Evolutionary conservation across 1,140 invertebrate genomes (phyloP), one percentile per base, ranked within the genome.

Genomic region (Coelopa frigida): DNA sequence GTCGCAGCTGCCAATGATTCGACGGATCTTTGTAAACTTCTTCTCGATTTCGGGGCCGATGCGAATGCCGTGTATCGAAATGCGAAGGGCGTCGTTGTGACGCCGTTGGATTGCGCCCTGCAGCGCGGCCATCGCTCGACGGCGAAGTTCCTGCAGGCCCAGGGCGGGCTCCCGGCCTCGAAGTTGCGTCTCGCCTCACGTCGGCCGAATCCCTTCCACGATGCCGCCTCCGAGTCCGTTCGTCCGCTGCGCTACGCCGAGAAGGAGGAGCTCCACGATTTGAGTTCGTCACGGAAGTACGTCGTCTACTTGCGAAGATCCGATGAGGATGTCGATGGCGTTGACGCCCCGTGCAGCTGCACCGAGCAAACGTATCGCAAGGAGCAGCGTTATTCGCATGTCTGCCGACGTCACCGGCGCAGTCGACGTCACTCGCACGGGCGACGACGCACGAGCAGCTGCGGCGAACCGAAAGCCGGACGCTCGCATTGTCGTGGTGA

Each of bases 1-100:
- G 85, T 98, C 32, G 92, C 94, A 1, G 92, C 94, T 1, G 78
- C 93, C 27, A 89, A 91, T 58, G 94, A 97, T 57, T 89, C 97
- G 68, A 78, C 95, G 2, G 93, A 95, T 71, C 82, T 96, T 67
- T 94, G 93, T 71, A 92, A 92, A 68, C 75, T 92, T 24, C 70
- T 94, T 4, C 68, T 94, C 29, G 89, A 94, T 61, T 75, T 81
- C 33, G 81, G 84, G 1, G 86, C 85, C 0, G 78, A 86, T 58
- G 78, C 94, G 1, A 94, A 94, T 68, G 80, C 83, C 0, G 74
- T 94, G 7, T 82, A 92, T 53, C 74, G 86, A 45, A 90, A 85
- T 10, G 81, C 79, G 2, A 87, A 89, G 65, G 89, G 90, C 35
- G 75, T 83, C 35, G 73, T 85, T 18, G 79, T 94, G 73, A 95